Conservation (phyloP, 2,888 invertebrate genomes). For the Nematopogon swammerdamellus region DNA sequence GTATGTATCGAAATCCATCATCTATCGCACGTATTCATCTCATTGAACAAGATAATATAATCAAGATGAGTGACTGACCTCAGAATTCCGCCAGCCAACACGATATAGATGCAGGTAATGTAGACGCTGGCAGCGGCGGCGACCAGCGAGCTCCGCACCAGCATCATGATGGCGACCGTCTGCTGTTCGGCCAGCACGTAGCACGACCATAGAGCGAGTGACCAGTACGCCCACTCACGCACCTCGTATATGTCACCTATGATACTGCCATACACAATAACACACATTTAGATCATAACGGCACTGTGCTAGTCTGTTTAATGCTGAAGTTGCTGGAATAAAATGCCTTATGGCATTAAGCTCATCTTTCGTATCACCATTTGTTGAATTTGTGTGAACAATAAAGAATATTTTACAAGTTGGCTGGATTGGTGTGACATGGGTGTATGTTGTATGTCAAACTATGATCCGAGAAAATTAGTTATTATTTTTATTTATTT, state of each 20-base stretch:
- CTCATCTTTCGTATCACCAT: no score
- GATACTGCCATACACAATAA: conserved; percentile 45
- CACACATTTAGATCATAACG: background rate
- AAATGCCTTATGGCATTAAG: background rate
- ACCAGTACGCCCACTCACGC: conserved; percentile 64
- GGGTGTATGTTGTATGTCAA: no score
- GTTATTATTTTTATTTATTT: no score
- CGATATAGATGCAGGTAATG: conserved; percentile 67
- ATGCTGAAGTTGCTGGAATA: background rate
- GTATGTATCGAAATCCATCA: no score
- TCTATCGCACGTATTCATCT: no score
- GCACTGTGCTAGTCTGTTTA: background rate
- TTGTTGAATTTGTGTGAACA: no score
- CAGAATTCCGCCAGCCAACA: conserved; percentile 73
- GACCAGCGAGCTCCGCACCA: conserved; percentile 73
- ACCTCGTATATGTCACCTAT: conserved; percentile 53
- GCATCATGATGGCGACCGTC: conserved; percentile 75
- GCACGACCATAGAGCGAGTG: conserved; percentile 77
- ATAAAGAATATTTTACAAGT: no score
- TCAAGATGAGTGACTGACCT: conserved; percentile 44
- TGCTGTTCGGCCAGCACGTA: conserved; percentile 85
- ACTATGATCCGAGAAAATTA: no score
- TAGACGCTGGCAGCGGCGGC: conserved; percentile 79
- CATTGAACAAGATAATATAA: no score
- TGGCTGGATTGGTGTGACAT: no score